phyloP scores from a whole-genome alignment of 2,888 invertebrate genomes.

The Drosophila rubida region DNA sequence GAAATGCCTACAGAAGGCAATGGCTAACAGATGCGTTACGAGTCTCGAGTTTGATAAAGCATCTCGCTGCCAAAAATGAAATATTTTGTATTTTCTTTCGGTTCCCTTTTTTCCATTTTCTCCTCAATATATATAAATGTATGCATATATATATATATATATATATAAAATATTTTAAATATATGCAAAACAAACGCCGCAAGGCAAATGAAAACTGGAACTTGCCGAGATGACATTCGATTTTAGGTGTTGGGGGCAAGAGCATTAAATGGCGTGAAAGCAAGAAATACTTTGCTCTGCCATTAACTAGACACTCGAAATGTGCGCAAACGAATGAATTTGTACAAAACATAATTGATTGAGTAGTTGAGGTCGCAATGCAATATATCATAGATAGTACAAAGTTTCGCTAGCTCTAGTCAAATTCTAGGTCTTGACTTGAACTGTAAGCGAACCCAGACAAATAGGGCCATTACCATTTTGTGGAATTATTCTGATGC shows the following conservation, averaged over 20 bases:
- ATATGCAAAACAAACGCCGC: constrained; percentile 50
- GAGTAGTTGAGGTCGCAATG: not conserved
- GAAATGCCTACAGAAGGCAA: constrained; percentile 16
- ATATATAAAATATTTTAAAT: constrained; percentile 22
- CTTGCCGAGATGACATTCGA: constrained; percentile 33
- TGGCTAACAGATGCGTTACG: constrained; percentile 66
- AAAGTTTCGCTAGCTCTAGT: not conserved
- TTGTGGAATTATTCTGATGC: constrained; percentile 39
- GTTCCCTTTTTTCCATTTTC: constrained; percentile 9
- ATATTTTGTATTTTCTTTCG: constrained; percentile 49
- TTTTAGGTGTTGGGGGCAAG: constrained; percentile 33
- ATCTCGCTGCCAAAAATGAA: constrained; percentile 54
- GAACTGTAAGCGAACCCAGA: constrained; percentile 18
- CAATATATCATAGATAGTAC: not conserved
- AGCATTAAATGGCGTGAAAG: constrained; percentile 49
- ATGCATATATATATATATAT: constrained; percentile 8
- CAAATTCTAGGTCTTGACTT: not conserved
- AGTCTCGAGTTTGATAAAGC: constrained; percentile 21
- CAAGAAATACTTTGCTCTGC: constrained; percentile 33
- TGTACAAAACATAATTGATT: not conserved
- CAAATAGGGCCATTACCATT: constrained; percentile 35
- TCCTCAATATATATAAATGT: constrained; percentile 35
- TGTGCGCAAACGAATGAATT: not conserved
- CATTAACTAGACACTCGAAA: not conserved
- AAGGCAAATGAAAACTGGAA: constrained; percentile 18